These are phyloP conservation scores for Zosterops borbonicus DNA, from an alignment of 2,113 vertebrate species.

Conservation along the genomic window DNA sequence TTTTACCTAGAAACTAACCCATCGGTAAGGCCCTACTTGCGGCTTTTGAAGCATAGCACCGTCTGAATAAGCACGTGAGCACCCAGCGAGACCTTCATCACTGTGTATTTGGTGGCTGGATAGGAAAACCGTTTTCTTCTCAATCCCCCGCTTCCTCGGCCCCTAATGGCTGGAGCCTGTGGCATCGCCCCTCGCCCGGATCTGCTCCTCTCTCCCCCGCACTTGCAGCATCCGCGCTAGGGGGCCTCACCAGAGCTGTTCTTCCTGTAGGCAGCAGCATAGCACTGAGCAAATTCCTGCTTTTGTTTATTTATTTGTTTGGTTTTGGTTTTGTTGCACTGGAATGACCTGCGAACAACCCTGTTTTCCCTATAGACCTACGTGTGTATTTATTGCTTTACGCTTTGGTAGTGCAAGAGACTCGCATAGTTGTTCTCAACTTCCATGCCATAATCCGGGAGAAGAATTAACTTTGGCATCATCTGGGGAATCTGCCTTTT, in stretches of 20 bases:
- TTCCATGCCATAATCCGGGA: not conserved
- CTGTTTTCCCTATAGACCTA: not conserved
- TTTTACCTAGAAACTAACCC: not conserved
- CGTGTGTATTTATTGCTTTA: not conserved
- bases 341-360: not conserved
- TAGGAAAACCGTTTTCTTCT: not conserved
- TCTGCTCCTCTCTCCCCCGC: not conserved
- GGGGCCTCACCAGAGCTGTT: not conserved
- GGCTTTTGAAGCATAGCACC: not conserved
- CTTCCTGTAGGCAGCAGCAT: not conserved
- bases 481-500: not conserved
- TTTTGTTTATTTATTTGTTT: not conserved
- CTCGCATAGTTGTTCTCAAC: not conserved
- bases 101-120: not conserved
- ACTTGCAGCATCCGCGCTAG: not conserved
- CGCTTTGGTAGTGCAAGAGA: not conserved
- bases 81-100: not conserved
- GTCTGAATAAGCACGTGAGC: not conserved
- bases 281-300: not conserved
- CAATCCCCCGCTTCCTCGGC: not conserved
- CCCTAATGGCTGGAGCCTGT: not conserved
- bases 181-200: not conserved
- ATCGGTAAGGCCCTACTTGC: not conserved
- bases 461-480: not conserved
- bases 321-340: not conserved